These are phyloP conservation scores for Cephus pygmeus DNA, from an alignment of 2,888 invertebrate genomes.

Conservation along the genomic window DNA sequence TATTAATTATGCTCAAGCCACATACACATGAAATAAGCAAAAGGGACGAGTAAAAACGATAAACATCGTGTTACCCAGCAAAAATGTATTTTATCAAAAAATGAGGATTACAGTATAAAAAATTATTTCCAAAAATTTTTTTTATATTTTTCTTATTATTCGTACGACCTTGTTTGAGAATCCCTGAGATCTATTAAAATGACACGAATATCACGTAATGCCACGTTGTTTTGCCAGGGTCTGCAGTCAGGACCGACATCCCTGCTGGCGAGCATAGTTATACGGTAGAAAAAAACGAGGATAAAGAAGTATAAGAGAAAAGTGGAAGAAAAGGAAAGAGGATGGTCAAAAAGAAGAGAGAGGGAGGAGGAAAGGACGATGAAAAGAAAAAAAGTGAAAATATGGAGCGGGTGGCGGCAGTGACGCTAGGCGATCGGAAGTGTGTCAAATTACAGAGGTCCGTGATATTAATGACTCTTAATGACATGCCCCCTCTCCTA, in stretches of 20 bases:
- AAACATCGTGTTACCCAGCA: too few species aligned
- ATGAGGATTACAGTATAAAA: too few species aligned
- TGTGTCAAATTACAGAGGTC: constrained; percentile 65
- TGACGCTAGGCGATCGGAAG: constrained; percentile 64
- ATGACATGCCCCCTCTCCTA: constrained; percentile 55
- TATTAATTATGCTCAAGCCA: too few species aligned
- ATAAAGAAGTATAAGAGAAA: not conserved
- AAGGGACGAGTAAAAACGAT: too few species aligned
- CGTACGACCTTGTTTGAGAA: not conserved
- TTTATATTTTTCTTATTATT: too few species aligned
- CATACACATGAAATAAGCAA: too few species aligned
- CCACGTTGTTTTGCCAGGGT: constrained; percentile 4
- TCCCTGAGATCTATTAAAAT: constrained; percentile 23
- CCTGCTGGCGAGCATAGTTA: too few species aligned
- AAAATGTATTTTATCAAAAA: too few species aligned
- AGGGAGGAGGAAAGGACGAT: not conserved
- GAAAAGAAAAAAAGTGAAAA: constrained; percentile 18
- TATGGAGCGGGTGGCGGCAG: constrained; percentile 47
- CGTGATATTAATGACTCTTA: constrained; percentile 63
- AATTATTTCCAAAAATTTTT: too few species aligned
- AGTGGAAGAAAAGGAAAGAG: constrained; percentile 1
- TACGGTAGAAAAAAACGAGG: too few species aligned
- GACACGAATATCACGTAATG: constrained; percentile 29
- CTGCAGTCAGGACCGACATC: not conserved
- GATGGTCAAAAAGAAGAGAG: constrained; percentile 12